These are phyloP conservation scores for Drosophila neonasuta DNA, from an alignment of 2,888 invertebrate species.

Conservation along the genomic window DNA sequence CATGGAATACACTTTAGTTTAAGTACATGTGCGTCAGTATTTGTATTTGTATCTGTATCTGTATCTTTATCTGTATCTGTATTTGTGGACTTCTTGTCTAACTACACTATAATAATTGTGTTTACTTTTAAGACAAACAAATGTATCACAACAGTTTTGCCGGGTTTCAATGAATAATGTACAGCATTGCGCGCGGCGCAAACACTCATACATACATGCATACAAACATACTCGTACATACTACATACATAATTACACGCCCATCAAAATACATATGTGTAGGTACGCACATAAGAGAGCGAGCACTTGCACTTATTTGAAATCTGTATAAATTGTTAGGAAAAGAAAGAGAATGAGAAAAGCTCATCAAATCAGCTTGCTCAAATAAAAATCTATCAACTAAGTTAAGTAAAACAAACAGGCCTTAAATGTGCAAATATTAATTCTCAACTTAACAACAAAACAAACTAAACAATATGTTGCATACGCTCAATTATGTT, in stretches of 20 bases:
- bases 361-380: constrained; percentile 58
- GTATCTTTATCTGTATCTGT: constrained; percentile 18
- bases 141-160: constrained; percentile 69
- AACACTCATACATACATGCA: constrained; percentile 4
- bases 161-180: constrained; percentile 72
- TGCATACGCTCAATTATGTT: constrained; percentile 24
- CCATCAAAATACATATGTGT: constrained; percentile 3
- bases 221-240: too few relatives aligned
- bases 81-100: constrained; percentile 47
- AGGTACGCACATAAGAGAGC: constrained; percentile 19
- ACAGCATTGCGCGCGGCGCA: constrained; percentile 50
- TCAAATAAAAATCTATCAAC: constrained; percentile 41
- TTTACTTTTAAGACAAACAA: constrained; percentile 35
- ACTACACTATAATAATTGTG: constrained; percentile 39
- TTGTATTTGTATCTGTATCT: constrained; percentile 4
- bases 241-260: background rate
- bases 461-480: constrained; percentile 43
- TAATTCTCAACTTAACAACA: constrained; percentile 60
- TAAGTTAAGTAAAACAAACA: constrained; percentile 55
- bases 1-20: constrained; percentile 62
- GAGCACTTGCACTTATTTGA: constrained; percentile 24
- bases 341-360: constrained; percentile 8
- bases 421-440: constrained; percentile 78
- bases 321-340: constrained; percentile 44
- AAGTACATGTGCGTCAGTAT: constrained; percentile 63